Conservation (phyloP, 2,797 vertebrate species). For the Lepus oiostolus region DNA sequence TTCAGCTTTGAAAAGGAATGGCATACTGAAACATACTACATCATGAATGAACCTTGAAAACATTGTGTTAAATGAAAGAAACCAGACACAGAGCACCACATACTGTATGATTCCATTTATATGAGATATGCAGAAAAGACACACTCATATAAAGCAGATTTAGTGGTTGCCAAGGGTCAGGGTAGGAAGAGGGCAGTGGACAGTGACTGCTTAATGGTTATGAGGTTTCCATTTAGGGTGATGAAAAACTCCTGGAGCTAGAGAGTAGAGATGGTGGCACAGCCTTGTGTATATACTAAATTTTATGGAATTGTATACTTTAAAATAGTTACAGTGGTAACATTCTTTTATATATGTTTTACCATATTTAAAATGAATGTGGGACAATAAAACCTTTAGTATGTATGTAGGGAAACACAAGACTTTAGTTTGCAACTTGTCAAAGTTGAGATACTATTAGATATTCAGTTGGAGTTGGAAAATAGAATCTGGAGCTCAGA, state of each 20-base stretch:
- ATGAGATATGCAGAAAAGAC: background rate
- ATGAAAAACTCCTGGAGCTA: background rate
- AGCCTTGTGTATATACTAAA: background rate
- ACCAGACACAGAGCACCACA: background rate
- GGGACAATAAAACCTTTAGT: slow-evolving; percentile 9
- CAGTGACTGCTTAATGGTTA: background rate
- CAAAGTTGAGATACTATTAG: background rate
- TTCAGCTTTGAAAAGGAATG: background rate
- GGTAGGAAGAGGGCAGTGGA: background rate
- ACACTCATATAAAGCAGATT: background rate
- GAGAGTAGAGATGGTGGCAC: background rate
- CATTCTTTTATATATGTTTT: background rate
- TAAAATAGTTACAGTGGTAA: background rate
- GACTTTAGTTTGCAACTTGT: background rate
- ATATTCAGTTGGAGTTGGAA: background rate
- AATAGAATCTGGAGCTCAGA: background rate
- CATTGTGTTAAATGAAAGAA: background rate
- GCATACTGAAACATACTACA: background rate
- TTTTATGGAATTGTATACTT: background rate
- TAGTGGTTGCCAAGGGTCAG: background rate
- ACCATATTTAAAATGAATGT: background rate
- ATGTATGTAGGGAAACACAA: background rate
- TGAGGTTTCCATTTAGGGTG: background rate
- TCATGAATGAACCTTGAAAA: background rate
- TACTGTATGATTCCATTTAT: background rate